Evolutionary conservation across 2,888 invertebrate genomes (phyloP).

Genomic region (Thera obeliscata): DNA sequence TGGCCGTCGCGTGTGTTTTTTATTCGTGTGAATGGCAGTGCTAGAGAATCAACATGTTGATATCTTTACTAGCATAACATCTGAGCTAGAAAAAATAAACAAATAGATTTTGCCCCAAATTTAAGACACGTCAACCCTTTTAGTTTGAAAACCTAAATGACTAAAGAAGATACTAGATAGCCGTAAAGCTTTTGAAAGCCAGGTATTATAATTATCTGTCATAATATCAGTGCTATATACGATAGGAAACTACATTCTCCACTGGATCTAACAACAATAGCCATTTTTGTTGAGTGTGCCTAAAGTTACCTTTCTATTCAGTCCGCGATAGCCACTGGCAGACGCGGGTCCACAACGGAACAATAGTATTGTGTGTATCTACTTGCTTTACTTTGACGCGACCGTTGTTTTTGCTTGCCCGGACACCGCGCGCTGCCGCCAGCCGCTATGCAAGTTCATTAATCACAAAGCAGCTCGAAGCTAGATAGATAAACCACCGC

Average conservation of each 20-base stretch:
- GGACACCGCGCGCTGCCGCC: constrained; percentile 43
- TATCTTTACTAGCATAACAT: neutral
- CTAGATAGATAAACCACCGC: constrained; percentile 65
- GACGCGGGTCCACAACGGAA: constrained; percentile 56
- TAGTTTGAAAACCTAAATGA: too few species aligned
- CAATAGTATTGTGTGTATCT: constrained; percentile 62
- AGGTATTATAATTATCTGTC: too few species aligned
- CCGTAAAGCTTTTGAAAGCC: too few species aligned
- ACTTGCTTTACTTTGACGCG: constrained; percentile 62
- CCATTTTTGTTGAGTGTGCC: constrained; percentile 18
- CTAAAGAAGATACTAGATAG: too few species aligned
- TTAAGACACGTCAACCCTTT: too few species aligned
- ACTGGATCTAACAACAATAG: constrained; percentile 8
- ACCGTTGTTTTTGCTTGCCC: constrained; percentile 68
- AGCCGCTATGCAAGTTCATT: constrained; percentile 69
- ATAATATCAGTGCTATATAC: neutral
- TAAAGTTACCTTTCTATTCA: constrained; percentile 35
- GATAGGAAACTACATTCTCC: neutral
- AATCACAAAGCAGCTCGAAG: constrained; percentile 74
- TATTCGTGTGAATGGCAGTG: neutral
- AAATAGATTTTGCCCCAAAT: too few species aligned
- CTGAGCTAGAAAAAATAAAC: too few species aligned
- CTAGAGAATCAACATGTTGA: neutral
- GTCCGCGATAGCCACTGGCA: constrained; percentile 45
- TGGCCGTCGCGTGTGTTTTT: neutral